These are phyloP conservation scores for Tachina grossa DNA, from an alignment of 2,888 invertebrate species.

Conservation along the genomic window DNA sequence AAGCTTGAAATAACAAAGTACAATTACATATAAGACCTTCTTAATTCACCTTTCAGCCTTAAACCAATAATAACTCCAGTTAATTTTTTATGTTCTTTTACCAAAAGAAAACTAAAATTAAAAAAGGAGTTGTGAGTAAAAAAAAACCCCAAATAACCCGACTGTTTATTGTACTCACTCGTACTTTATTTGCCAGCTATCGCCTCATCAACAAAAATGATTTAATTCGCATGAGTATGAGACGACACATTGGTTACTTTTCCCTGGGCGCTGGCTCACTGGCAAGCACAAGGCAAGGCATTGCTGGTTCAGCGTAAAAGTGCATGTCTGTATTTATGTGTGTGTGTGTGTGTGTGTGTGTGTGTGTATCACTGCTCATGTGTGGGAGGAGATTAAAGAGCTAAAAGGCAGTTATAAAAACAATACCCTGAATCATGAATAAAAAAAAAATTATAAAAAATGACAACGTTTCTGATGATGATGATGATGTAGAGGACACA, in stretches of 20 bases:
- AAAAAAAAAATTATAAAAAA: constrained; percentile 43
- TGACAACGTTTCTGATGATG: constrained; percentile 39
- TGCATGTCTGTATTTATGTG: not conserved
- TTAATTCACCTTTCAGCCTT: constrained; percentile 40
- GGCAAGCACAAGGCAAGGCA: constrained; percentile 70
- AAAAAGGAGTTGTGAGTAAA: constrained; percentile 29
- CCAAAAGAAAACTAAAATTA: not conserved
- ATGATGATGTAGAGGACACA: constrained; percentile 25
- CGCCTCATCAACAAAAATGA: constrained; percentile 80
- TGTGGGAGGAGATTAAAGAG: constrained; percentile 66
- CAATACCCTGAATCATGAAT: constrained; percentile 51
- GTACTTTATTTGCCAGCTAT: constrained; percentile 78
- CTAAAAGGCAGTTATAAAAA: constrained; percentile 62
- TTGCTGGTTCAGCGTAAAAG: constrained; percentile 24
- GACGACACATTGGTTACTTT: constrained; percentile 60
- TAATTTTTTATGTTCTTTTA: not conserved
- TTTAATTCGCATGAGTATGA: constrained; percentile 74
- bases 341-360: constrained; percentile 9
- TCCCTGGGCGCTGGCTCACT: constrained; percentile 38
- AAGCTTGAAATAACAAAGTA: constrained; percentile 13
- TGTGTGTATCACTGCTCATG: constrained; percentile 34
- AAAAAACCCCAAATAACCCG: not conserved
- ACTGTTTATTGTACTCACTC: constrained; percentile 27
- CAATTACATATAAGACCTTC: constrained; percentile 23
- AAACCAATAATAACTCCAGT: constrained; percentile 27